Evolutionary conservation across 1,140 invertebrate genomes (phyloP).

Genomic region (Riptortus pedestris): DNA sequence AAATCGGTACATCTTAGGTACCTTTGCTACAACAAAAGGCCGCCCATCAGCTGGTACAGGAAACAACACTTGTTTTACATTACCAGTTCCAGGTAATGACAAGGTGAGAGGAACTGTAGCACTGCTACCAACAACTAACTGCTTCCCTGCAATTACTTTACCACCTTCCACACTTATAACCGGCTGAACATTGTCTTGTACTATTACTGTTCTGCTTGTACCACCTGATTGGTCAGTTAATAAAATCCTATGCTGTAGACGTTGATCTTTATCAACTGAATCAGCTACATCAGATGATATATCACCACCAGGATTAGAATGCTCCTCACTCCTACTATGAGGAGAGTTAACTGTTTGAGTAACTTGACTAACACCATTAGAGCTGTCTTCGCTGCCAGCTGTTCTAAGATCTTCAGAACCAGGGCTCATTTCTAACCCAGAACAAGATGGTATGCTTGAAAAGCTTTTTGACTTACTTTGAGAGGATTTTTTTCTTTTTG

Average conservation of each 20-base stretch:
- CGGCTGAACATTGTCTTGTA: conserved; percentile 39
- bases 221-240: conserved; percentile 27
- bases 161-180: conserved; percentile 30
- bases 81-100: conserved; percentile 26
- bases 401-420: conserved; percentile 32
- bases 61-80: conserved; percentile 33
- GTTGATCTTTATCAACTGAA: conserved; percentile 29
- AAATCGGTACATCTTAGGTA: conserved; percentile 33
- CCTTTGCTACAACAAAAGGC: conserved; percentile 32
- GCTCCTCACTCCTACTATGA: conserved; percentile 29
- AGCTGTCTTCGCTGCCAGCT: conserved; percentile 33
- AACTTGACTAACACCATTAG: conserved; percentile 33
- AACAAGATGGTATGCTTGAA: conserved; percentile 39
- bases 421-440: conserved; percentile 33
- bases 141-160: conserved; percentile 32
- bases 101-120: conserved; percentile 30
- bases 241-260: conserved; percentile 26
- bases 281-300: conserved; percentile 29
- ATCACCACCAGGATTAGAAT: conserved; percentile 28
- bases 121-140: conserved; percentile 31
- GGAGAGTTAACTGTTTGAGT: conserved; percentile 40
- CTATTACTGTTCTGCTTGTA: conserved; percentile 39
- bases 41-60: conserved; percentile 32
- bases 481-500: conserved; percentile 60
- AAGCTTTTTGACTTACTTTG: conserved; percentile 45